Base-by-base conservation (phyloP, 2,888 invertebrate species). In the Pegoplata infirma region DNA sequence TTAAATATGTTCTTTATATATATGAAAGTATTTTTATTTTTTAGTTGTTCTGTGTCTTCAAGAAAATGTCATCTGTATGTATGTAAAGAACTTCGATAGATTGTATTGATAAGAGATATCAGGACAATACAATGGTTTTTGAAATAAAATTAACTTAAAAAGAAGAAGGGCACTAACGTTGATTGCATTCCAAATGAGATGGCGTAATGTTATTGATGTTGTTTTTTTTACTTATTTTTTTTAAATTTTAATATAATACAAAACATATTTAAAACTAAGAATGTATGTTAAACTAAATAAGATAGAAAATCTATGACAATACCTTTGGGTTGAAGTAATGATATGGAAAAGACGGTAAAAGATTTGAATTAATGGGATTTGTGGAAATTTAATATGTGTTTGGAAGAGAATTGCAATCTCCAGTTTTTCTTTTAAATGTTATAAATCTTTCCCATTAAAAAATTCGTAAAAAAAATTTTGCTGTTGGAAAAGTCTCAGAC, bases 151-250 rank as follows among this genome's bases (percentile, higher is more conserved):
- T 76, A 66, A 71, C 56, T 51, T 21, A 53, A 25, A 51, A 51
- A 63, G 49, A 74, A 79, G 71, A 74, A 75, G 78, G 66, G 78
- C 78, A 75, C 75, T 71, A 79, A 79, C 78, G 71, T 74, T 75
- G 78, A 79, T 75, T 79, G 78, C 78, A 79, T 79, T 66, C 71
- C 23, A 74, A 79, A 79, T 79, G 74, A 74, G 66, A 79, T 79
- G 71, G 74, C 78, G 71, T 71, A 75, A 75, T 75, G 51, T 71
- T 75, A 71, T 71, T 71, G 66, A 63, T 71, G 49, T n/a, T n/a
- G n/a, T n/a, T n/a, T n/a, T n/a, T n/a, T n/a, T n/a, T 23, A 23
- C 8, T 5, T 10, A 8, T 4, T 32, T 8, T 66, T 74, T 69
- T 66, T n/a, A 51, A 77, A 73, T 36, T 63, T 68, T 32, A 53